A percentile compares a stretch with the other conserved stretches of the same genome.
Conservation (phyloP, 2,888 invertebrate species). For the Cheilosia scutellata region DNA sequence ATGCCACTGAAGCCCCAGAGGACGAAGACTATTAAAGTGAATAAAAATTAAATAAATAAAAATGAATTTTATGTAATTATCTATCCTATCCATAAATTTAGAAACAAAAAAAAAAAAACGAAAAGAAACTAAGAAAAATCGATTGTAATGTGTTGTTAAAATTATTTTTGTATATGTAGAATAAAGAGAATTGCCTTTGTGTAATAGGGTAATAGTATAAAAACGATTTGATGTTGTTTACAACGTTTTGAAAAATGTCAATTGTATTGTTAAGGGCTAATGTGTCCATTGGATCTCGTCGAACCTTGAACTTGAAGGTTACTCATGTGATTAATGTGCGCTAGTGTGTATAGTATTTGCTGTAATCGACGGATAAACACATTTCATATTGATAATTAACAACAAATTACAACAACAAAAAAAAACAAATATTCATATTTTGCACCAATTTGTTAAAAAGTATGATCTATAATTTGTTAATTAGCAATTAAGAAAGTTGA, state of each 20-base stretch:
- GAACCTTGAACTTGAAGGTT: constrained; percentile 60
- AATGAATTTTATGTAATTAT: constrained; percentile 69
- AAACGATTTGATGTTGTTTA: constrained; percentile 6
- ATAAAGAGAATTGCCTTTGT: constrained; percentile 32
- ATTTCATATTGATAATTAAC: constrained; percentile 8
- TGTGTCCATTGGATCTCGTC: background rate
- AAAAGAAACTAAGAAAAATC: constrained; percentile 45
- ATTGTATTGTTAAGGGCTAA: background rate
- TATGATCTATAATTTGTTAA: constrained; percentile 21
- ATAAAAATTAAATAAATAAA: constrained; percentile 46
- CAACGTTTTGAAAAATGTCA: background rate
- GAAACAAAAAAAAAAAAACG: constrained; percentile 33
- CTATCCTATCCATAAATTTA: constrained; percentile 69
- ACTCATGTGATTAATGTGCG: constrained; percentile 39
- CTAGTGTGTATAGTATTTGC: background rate
- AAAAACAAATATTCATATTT: constrained; percentile 12
- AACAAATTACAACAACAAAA: constrained; percentile 11
- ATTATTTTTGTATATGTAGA: constrained; percentile 42
- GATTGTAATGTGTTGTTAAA: constrained; percentile 66
- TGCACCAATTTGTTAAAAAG: constrained; percentile 35
- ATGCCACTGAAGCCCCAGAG: constrained; percentile 86
- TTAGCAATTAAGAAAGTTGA: constrained; percentile 27
- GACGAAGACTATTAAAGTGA: constrained; percentile 82
- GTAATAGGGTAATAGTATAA: background rate
- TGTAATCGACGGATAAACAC: background rate